Evolutionary conservation across 92 coral and sea anemone genomes (phyloP).

Genomic region (Porites divaricata): DNA sequence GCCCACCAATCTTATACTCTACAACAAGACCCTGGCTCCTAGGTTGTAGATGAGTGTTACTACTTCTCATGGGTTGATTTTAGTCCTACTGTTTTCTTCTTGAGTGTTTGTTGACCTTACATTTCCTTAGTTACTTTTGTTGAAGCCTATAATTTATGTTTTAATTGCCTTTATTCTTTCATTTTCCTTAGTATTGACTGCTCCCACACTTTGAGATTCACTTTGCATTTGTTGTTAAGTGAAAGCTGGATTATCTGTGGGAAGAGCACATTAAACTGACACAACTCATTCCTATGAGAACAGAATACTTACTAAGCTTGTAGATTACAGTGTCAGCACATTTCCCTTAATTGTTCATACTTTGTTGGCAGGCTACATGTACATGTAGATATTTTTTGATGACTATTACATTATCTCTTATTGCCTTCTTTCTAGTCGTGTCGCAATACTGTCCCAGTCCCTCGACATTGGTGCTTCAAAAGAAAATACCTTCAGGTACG

Average conservation of each 20-base stretch:
- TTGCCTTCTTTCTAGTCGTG: conserved; percentile 69
- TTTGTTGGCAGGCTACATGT: not conserved
- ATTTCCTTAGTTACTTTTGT: too few species aligned
- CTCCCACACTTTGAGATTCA: conserved; percentile 19
- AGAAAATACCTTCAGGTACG: conserved; percentile 96
- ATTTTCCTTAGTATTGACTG: not conserved
- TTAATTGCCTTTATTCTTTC: not conserved
- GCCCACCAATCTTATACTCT: too few species aligned
- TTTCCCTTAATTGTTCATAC: not conserved
- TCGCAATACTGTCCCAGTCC: conserved; percentile 97
- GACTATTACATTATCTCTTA: too few species aligned
- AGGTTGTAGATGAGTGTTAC: too few species aligned
- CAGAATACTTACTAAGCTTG: conserved; percentile 42
- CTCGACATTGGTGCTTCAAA: conserved; percentile 99
- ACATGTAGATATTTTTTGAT: too few species aligned
- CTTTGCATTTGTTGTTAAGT: conserved; percentile 32
- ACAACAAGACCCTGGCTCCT: too few species aligned
- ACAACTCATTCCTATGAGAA: conserved; percentile 73
- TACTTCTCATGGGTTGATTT: too few species aligned
- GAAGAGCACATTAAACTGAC: conserved; percentile 53
- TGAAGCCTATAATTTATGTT: not conserved
- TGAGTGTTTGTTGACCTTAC: too few species aligned
- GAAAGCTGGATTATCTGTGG: conserved; percentile 24
- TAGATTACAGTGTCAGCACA: conserved; percentile 67
- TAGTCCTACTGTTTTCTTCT: too few species aligned